Conservation (phyloP, 2,113 vertebrate genomes). For the Ctenodactylus gundi region DNA sequence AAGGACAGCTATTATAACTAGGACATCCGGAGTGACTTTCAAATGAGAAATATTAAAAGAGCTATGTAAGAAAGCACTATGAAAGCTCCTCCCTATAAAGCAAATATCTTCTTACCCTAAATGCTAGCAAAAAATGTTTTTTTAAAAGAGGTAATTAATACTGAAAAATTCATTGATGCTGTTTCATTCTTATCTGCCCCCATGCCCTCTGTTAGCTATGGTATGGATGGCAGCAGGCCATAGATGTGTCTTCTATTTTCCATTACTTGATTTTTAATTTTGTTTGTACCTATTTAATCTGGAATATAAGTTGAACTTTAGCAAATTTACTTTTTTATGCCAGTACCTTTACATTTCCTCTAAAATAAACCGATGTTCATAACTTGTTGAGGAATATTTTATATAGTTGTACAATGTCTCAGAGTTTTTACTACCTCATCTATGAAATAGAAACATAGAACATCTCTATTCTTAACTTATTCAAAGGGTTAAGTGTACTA, state of each 20-base stretch:
- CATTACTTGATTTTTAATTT: background rate
- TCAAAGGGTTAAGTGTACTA: background rate
- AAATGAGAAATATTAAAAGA: constrained; percentile 19
- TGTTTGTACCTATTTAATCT: background rate
- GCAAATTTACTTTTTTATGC: background rate
- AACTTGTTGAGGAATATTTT: background rate
- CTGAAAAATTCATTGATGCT: background rate
- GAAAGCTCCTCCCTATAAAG: background rate
- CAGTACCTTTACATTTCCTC: background rate
- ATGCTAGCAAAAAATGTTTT: background rate
- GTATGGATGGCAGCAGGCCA: background rate
- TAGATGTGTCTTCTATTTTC: background rate
- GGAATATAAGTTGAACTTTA: background rate
- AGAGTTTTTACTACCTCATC: background rate
- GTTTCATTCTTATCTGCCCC: background rate
- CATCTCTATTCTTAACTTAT: background rate
- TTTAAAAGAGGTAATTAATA: background rate
- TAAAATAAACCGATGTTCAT: background rate
- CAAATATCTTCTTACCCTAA: background rate
- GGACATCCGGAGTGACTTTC: background rate
- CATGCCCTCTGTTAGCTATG: background rate
- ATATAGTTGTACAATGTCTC: background rate
- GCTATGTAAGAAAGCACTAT: background rate
- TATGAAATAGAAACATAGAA: background rate
- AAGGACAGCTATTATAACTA: constrained; percentile 3